phyloP scores from a whole-genome alignment of 2,797 vertebrate genomes.

The Ataeniobius toweri region DNA sequence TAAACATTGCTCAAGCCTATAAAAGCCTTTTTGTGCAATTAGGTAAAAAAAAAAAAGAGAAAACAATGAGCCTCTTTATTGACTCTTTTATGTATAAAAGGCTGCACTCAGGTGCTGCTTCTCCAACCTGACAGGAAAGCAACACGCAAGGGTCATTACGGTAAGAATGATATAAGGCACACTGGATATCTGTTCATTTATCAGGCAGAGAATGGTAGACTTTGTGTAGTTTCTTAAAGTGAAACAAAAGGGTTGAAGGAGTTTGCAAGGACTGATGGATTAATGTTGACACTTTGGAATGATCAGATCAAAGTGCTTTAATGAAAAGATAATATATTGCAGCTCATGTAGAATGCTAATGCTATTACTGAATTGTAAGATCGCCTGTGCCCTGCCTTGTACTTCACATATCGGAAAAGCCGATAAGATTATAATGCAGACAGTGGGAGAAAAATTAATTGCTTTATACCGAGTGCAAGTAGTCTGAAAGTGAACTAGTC shows the following conservation, averaged over 20 bases:
- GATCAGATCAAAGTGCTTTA: background rate
- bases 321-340: background rate
- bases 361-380: background rate
- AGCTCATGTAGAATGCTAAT: background rate
- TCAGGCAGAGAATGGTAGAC: background rate
- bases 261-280: background rate
- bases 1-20: slow-evolving; percentile 6
- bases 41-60: background rate
- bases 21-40: slow-evolving; percentile 15
- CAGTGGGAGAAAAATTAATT: slow-evolving; percentile 9
- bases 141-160: slow-evolving; percentile 15
- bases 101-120: background rate
- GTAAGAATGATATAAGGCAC: slow-evolving; percentile 40
- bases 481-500: background rate
- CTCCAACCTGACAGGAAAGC: slow-evolving; percentile 4
- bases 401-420: background rate
- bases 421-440: background rate
- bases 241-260: background rate
- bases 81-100: slow-evolving; percentile 33
- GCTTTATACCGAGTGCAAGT: background rate
- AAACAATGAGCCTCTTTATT: fast-evolving
- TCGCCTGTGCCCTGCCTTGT: background rate
- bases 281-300: background rate
- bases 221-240: background rate
- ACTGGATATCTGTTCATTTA: background rate